These are phyloP conservation scores for Pristionchus maxplancki DNA, from an alignment of 2,888 invertebrate genomes.

Conservation along the genomic window DNA sequence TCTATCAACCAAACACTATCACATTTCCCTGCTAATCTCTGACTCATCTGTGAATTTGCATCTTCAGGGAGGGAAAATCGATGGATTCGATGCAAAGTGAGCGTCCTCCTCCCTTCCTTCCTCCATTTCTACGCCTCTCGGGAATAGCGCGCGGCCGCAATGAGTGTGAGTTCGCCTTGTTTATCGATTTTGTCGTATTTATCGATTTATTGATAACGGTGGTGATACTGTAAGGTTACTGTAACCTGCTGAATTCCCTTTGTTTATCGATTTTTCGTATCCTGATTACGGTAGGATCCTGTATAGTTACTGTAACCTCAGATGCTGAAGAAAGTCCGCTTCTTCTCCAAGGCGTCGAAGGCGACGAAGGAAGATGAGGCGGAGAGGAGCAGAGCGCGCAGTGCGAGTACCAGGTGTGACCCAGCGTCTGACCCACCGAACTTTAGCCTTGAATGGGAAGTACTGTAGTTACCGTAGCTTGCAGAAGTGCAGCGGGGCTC, in stretches of 20 bases:
- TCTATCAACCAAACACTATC: no score
- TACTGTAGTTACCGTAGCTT: background rate
- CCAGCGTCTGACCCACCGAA: background rate
- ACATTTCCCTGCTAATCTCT: no score
- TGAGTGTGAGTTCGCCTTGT: background rate
- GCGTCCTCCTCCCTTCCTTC: background rate
- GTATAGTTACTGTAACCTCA: background rate
- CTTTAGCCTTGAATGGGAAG: background rate
- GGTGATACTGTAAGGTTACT: background rate
- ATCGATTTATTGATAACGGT: background rate
- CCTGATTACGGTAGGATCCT: background rate
- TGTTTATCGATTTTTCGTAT: no score
- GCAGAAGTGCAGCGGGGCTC: background rate
- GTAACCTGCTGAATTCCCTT: background rate
- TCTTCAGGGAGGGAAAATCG: background rate
- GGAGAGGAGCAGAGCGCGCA: background rate
- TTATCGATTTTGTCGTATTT: background rate
- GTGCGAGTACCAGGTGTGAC: background rate
- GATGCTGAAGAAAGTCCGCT: background rate
- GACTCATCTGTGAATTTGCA: no score
- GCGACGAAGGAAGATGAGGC: background rate
- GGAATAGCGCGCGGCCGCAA: background rate
- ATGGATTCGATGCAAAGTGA: background rate
- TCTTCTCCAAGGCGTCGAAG: background rate
- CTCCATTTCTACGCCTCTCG: background rate